These are phyloP conservation scores for Crossocerus cetratus DNA, from an alignment of 2,888 invertebrate species.

Conservation along the genomic window DNA sequence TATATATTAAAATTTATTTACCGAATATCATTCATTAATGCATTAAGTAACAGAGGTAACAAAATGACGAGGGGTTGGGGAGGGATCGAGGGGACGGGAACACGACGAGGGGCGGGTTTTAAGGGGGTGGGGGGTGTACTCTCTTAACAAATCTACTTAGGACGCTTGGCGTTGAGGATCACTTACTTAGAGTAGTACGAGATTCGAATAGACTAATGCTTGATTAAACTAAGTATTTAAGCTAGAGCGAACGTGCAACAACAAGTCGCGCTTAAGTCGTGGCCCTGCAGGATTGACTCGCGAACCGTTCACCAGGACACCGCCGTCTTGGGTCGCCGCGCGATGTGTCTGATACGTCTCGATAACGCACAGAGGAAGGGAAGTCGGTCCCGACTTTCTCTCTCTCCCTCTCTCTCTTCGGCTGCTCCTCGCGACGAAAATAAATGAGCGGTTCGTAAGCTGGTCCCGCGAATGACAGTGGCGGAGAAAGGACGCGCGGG, in stretches of 20 bases:
- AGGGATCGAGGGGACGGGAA: constrained; percentile 26
- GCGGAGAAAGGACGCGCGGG: no score
- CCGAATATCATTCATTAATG: constrained; percentile 63
- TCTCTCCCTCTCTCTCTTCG: no score
- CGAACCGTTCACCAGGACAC: constrained; percentile 20
- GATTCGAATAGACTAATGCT: constrained; percentile 50
- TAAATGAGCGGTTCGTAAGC: constrained; percentile 17
- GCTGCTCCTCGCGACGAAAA: background rate
- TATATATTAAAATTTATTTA: constrained; percentile 64
- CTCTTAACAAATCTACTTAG: constrained; percentile 56
- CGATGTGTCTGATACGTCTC: no score
- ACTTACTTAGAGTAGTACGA: constrained; percentile 35
- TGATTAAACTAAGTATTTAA: constrained; percentile 51
- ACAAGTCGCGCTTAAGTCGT: constrained; percentile 36
- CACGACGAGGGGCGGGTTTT: constrained; percentile 8
- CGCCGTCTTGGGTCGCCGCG: no score
- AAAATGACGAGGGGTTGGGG: constrained; percentile 41
- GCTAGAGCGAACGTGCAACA: constrained; percentile 62
- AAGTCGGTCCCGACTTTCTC: no score
- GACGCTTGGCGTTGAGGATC: constrained; percentile 39
- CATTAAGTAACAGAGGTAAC: constrained; percentile 66
- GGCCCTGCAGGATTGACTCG: constrained; percentile 32
- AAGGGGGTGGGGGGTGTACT: constrained; percentile 22
- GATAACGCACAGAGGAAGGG: no score
- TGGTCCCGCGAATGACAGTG: constrained; percentile 20